These are phyloP conservation scores for cat (Felis catus) DNA, from an alignment of 2,113 vertebrate genomes.

Conservation along the genomic window DNA sequence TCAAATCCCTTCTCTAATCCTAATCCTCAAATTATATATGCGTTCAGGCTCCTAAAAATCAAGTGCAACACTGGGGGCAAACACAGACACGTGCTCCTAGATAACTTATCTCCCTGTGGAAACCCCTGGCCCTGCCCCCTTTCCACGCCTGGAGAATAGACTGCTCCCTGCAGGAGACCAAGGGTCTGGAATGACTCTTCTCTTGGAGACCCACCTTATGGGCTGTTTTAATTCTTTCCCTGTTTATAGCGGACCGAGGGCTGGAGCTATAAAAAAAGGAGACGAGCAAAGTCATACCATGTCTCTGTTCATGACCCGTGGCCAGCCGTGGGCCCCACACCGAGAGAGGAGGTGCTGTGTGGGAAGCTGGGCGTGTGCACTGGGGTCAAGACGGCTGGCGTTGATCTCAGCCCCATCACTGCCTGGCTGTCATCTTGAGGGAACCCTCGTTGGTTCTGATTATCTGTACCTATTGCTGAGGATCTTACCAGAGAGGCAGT, in stretches of 20 bases:
- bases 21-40: background rate
- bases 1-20: background rate
- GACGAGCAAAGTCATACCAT: background rate
- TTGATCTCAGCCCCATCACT: background rate
- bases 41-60: background rate
- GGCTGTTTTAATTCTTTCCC: background rate
- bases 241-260: background rate
- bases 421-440: too few relatives aligned
- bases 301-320: too few relatives aligned
- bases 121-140: background rate
- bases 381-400: background rate
- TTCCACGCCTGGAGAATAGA: background rate
- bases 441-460: background rate
- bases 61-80: background rate
- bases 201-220: too few relatives aligned
- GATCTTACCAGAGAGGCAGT: background rate
- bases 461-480: background rate
- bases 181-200: background rate
- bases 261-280: background rate
- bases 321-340: background rate
- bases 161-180: background rate
- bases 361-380: background rate
- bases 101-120: background rate
- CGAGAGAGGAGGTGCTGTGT: rapidly evolving
- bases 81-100: background rate